phyloP scores from a whole-genome alignment of 2,113 vertebrate genomes.

The Tor tambroides region DNA sequence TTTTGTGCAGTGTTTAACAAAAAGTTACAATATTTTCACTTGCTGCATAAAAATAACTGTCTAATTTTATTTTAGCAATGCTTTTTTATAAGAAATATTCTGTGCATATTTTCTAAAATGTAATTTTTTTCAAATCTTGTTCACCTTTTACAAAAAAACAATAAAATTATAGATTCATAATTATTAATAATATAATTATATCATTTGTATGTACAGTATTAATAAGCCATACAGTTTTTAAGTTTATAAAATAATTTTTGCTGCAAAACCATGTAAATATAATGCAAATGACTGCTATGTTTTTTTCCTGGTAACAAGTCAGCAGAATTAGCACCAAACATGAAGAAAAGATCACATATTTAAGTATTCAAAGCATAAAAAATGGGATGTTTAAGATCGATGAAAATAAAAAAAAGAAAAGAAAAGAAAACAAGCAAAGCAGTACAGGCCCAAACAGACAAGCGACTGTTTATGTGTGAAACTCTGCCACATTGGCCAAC shows the following conservation, averaged over 20 bases:
- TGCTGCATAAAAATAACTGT: not conserved
- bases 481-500: not conserved
- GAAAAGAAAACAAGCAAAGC: not conserved
- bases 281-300: not conserved
- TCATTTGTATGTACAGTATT: not conserved
- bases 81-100: not conserved
- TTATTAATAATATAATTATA: not conserved
- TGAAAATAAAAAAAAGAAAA: not conserved
- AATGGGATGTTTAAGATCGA: not conserved
- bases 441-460: not conserved
- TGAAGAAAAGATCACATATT: not conserved
- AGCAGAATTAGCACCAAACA: not conserved
- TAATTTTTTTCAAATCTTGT: not conserved
- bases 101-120: not conserved
- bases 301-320: not conserved
- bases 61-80: not conserved
- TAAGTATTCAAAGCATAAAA: not conserved
- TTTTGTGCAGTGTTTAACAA: not conserved
- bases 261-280: not conserved
- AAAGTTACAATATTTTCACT: not conserved
- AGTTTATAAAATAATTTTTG: not conserved
- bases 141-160: too few species aligned
- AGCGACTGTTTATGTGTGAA: not conserved
- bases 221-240: not conserved
- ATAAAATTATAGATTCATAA: too few species aligned